Percentiles rank a stretch among this genome's conserved stretches.
Evolutionary conservation across 1,140 invertebrate species (phyloP).

Genomic region (Cataglyphis hispanica): DNA sequence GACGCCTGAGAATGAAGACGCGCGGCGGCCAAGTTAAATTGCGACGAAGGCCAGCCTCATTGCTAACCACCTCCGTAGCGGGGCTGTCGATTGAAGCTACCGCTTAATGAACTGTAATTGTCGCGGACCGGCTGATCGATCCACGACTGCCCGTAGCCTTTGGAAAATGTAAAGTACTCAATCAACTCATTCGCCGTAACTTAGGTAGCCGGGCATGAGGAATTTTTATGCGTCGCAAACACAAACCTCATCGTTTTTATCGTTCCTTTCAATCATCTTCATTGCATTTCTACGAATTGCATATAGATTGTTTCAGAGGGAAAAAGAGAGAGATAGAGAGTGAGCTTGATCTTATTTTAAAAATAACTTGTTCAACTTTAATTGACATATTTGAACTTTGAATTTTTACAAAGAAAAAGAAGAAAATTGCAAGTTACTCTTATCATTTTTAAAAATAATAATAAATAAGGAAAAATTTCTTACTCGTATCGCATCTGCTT

Average conservation of each 20-base stretch:
- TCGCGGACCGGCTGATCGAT: slow-evolving; percentile 63
- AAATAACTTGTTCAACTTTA: neutral
- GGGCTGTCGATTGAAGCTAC: slow-evolving; percentile 64
- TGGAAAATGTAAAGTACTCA: slow-evolving; percentile 53
- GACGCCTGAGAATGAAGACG: slow-evolving; percentile 67
- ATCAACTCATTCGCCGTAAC: slow-evolving; percentile 32
- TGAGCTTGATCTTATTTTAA: neutral
- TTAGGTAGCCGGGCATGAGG: slow-evolving; percentile 21
- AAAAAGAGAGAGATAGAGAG: too few relatives aligned
- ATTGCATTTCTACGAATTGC: neutral
- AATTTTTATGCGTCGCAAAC: slow-evolving; percentile 21
- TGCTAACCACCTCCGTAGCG: slow-evolving; percentile 22
- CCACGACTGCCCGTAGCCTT: neutral
- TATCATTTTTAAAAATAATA: neutral
- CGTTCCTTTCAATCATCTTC: slow-evolving; percentile 19
- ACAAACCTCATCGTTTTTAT: neutral
- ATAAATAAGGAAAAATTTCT: neutral
- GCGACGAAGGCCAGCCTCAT: slow-evolving; percentile 44
- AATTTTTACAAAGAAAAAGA: neutral
- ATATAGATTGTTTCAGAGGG: neutral
- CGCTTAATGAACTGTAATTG: slow-evolving; percentile 73
- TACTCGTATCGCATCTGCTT: neutral
- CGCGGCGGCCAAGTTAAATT: slow-evolving; percentile 70
- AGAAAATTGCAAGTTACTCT: too few relatives aligned
- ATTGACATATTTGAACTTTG: neutral